Base-by-base conservation (phyloP, 2,888 invertebrate species). In the Spilarctia lutea region DNA sequence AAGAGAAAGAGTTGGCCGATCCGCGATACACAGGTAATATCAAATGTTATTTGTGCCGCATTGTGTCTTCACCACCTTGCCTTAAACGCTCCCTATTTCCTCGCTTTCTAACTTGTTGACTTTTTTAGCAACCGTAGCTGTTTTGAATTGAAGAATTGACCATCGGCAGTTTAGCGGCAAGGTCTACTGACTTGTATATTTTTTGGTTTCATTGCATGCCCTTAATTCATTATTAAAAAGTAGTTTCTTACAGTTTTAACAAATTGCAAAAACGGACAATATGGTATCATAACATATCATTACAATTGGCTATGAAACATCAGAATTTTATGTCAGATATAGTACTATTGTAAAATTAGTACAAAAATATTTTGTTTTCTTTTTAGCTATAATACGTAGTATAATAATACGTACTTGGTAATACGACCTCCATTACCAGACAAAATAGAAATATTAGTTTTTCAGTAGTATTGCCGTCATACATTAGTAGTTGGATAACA, bases 21-120 rank as follows among this genome's bases (percentile, higher is more conserved):
- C 81, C 75, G 82, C 85, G 81, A 83, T 77, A 77, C 78, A 84
- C 88, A 93, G 94, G 93, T 94, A 88, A 83, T 77, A 76, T 77
- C 79, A 77, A 80, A 76, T 82, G 73, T 80, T 81, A 75, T 85
- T 70, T 79, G 81, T 85, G 81, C 84, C 85, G 86, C 87, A 84
- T 86, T 88, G 86, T 89, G 84, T 90, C 90, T 91, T 89, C 81
- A 85, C 87, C 77, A 83, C 86, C 86, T 83, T 78, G 81, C 81
- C 85, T 82, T 77, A 85, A 77, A 86, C 70, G 60, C 52, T 52
- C 56, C 85, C 86, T 81, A 81, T 69, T 82, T 81, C 86, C 86
- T 84, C 72, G 83, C 85, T 86, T 84, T 81, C 73, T 71, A 66
- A 65, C 52, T 77, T 68, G 16, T 74, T 84, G 76, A 72, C 35